A percentile compares a stretch with the other conserved stretches of the same genome.
Evolutionary conservation across 2,888 invertebrate genomes (phyloP).

Genomic region (Cheiracanthium punctorium): DNA sequence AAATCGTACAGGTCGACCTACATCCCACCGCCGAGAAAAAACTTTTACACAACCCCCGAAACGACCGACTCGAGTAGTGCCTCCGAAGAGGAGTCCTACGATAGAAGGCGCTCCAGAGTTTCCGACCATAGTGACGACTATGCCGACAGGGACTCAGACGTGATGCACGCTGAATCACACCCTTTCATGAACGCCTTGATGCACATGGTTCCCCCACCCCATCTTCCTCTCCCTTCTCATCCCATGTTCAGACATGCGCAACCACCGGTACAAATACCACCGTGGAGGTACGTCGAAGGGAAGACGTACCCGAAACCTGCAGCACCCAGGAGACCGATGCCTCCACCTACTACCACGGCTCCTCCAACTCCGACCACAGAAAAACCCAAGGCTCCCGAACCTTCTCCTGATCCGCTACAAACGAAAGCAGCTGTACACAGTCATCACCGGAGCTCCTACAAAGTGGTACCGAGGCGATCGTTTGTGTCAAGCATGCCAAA

Average conservation of each 20-base stretch:
- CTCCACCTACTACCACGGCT: no score
- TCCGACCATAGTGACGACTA: not conserved
- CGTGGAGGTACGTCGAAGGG: not conserved
- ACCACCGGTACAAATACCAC: not conserved
- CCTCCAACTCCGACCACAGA: not conserved
- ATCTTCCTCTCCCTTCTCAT: not conserved
- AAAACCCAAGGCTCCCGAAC: not conserved
- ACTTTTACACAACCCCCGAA: not conserved
- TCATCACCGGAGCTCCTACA: not conserved
- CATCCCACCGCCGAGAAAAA: not conserved
- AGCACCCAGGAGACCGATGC: no score
- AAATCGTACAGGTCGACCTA: slow-evolving; percentile 10
- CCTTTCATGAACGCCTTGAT: not conserved
- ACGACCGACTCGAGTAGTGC: not conserved
- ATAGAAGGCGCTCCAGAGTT: not conserved
- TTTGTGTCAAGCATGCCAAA: not conserved
- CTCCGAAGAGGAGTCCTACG: not conserved
- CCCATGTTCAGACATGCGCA: not conserved
- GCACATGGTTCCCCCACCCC: no score
- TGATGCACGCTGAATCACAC: not conserved
- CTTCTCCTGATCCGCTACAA: not conserved
- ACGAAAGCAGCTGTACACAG: not conserved
- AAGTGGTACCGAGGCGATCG: not conserved
- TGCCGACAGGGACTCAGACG: not conserved
- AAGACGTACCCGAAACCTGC: not conserved